These are phyloP conservation scores for Sebastes hopkinsi DNA, from an alignment of 2,797 vertebrate genomes.

Conservation along the genomic window DNA sequence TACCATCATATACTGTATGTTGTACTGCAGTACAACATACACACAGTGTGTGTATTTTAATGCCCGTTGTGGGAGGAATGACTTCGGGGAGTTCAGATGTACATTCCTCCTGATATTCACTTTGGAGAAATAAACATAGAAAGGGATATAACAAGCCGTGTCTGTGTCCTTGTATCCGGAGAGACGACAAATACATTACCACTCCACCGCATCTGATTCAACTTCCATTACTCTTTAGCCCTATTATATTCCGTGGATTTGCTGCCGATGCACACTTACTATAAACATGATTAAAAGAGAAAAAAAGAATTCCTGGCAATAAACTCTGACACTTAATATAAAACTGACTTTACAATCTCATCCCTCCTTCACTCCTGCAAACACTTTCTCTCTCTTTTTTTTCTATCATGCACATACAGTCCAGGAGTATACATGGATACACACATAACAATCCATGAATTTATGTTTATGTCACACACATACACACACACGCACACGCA, in stretches of 20 bases:
- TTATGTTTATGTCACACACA: background rate
- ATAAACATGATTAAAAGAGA: constrained; percentile 66
- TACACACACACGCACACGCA: background rate
- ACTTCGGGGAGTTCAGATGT: constrained; percentile 27
- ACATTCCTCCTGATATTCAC: constrained; percentile 41
- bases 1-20: no score
- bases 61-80: constrained; percentile 37
- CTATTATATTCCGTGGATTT: constrained; percentile 36
- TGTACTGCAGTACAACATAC: no score
- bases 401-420: background rate
- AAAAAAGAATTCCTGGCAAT: constrained; percentile 22
- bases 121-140: constrained; percentile 49
- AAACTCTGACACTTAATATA: constrained; percentile 53
- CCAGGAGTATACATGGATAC: background rate
- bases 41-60: constrained; percentile 9
- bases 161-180: constrained; percentile 61
- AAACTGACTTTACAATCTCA: constrained; percentile 38
- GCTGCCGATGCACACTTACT: constrained; percentile 53
- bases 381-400: background rate
- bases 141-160: constrained; percentile 40
- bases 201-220: constrained; percentile 47
- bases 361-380: background rate
- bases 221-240: constrained; percentile 56
- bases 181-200: constrained; percentile 52
- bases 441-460: background rate